Conservation (phyloP, 2,888 invertebrate genomes). For the Leptura quadrifasciata region DNA sequence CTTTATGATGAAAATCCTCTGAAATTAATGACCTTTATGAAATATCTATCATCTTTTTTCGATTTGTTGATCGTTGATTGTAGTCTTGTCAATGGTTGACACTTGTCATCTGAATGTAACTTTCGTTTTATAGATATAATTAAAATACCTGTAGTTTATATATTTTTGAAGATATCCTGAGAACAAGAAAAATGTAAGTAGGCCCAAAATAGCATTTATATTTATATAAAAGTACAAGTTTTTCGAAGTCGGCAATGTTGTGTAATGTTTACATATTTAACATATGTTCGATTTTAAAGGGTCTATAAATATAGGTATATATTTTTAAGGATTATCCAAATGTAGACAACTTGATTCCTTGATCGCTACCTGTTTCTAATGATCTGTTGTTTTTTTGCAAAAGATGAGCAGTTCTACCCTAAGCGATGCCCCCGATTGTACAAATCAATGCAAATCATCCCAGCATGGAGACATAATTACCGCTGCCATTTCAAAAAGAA, state of each 20-base stretch:
- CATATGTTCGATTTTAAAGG: background rate
- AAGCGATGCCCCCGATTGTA: conserved; percentile 74
- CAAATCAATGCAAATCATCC: conserved; percentile 77
- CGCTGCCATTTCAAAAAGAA: conserved; percentile 80
- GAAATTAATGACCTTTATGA: too few relatives aligned
- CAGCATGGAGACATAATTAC: conserved; percentile 79
- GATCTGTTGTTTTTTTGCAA: background rate
- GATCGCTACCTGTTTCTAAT: too few relatives aligned
- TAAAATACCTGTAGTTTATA: background rate
- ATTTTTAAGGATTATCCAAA: too few relatives aligned
- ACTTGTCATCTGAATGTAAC: background rate
- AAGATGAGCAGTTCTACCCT: conserved; percentile 21
- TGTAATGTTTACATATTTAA: background rate
- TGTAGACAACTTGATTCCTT: background rate
- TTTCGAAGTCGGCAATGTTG: background rate
- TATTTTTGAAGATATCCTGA: background rate
- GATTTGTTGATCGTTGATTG: too few relatives aligned
- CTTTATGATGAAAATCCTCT: too few relatives aligned
- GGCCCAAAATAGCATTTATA: background rate
- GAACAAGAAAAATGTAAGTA: background rate
- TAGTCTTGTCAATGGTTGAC: background rate
- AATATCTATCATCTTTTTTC: too few relatives aligned
- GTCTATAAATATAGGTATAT: background rate
- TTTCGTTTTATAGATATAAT: background rate
- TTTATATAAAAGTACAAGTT: background rate